phyloP scores from a whole-genome alignment of 2,113 vertebrate species.

The Notothenia coriiceps region DNA sequence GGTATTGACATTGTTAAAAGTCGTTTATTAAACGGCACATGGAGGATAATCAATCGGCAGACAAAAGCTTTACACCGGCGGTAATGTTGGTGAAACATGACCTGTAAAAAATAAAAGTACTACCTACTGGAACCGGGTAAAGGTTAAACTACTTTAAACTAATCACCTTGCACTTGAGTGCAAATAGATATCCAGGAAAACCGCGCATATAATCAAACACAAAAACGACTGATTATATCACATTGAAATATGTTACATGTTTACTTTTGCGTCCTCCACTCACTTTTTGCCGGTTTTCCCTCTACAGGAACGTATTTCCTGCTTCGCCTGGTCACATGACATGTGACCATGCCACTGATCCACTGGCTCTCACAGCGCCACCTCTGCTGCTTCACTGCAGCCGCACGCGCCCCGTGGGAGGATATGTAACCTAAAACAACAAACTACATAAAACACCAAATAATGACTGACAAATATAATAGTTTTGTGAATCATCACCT shows the following conservation, averaged over 20 bases:
- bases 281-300: not conserved
- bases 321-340: conserved; percentile 45
- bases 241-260: not conserved
- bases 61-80: conserved; percentile 15
- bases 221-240: not conserved
- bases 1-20: conserved; percentile 49
- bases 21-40: conserved; percentile 24
- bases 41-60: conserved; percentile 20
- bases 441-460: not conserved
- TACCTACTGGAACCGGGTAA: too few species aligned
- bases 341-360: conserved; percentile 48
- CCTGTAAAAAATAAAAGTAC: not conserved
- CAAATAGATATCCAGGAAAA: not conserved
- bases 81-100: conserved; percentile 38
- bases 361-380: conserved; percentile 59
- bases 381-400: conserved; percentile 60
- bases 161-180: not conserved
- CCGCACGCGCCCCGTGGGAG: not conserved
- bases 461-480: not conserved
- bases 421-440: not conserved
- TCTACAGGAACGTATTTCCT: conserved; percentile 49
- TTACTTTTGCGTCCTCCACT: not conserved
- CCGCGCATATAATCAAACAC: not conserved
- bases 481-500: too few species aligned
- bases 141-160: not conserved